phyloP scores from a whole-genome alignment of 2,888 invertebrate species.

The Hypselothyrea guttata region DNA sequence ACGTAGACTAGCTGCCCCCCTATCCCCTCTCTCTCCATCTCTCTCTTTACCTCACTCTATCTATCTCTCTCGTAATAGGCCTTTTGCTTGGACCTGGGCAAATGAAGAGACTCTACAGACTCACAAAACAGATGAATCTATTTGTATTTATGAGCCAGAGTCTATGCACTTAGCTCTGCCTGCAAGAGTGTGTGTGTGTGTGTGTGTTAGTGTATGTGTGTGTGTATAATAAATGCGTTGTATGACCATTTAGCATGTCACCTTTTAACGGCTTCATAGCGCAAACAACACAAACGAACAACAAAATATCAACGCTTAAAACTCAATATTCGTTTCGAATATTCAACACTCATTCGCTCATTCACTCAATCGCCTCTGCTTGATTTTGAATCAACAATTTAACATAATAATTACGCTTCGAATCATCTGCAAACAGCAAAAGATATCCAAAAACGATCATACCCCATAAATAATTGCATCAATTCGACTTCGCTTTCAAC shows the following conservation, averaged over 20 bases:
- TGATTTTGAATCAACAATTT: slow-evolving; percentile 67
- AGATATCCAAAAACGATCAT: slow-evolving; percentile 7
- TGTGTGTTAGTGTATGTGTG: slow-evolving; percentile 22
- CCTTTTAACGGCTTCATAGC: slow-evolving; percentile 69
- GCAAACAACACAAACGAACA: slow-evolving; percentile 60
- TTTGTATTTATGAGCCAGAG: slow-evolving; percentile 65
- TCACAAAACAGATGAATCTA: slow-evolving; percentile 68
- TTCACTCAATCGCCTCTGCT: slow-evolving; percentile 34
- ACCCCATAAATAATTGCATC: slow-evolving; percentile 37
- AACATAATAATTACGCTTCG: slow-evolving; percentile 75
- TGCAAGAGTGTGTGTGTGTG: slow-evolving; percentile 14
- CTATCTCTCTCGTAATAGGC: neutral
- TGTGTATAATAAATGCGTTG: slow-evolving; percentile 61
- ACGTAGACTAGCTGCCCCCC: neutral
- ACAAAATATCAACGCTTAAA: no score
- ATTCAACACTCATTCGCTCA: slow-evolving; percentile 8
- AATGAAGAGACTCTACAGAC: slow-evolving; percentile 24
- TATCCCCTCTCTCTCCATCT: no score
- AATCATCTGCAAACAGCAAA: slow-evolving; percentile 66
- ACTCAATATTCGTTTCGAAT: neutral
- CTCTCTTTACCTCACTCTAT: no score
- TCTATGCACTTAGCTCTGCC: slow-evolving; percentile 62
- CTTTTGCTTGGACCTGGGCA: slow-evolving; percentile 19
- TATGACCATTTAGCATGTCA: slow-evolving; percentile 75
- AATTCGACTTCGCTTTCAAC: slow-evolving; percentile 41